Percentiles rank a stretch among this genome's conserved stretches.
Evolutionary conservation across 2,113 vertebrate species (phyloP).

Genomic region (Semnopithecus entellus): DNA sequence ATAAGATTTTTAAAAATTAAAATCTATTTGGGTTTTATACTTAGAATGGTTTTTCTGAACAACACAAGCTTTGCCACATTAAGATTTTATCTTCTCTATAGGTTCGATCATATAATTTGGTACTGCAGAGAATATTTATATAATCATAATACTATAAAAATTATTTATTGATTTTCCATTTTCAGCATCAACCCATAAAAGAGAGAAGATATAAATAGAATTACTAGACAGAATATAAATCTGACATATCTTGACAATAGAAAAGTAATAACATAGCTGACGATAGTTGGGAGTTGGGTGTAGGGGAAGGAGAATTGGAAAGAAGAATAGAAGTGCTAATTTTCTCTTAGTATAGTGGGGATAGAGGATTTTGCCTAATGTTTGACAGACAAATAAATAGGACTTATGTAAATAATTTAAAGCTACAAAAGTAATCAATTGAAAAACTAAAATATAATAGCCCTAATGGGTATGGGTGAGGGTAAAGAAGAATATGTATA

Average conservation of each 20-base stretch:
- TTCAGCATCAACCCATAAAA: neutral
- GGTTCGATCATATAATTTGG: neutral
- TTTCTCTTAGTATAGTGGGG: neutral
- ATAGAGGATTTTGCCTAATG: neutral
- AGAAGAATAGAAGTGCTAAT: neutral
- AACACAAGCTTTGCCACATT: neutral
- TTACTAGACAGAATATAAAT: neutral
- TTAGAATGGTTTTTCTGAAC: neutral
- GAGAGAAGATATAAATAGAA: neutral
- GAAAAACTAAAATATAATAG: neutral
- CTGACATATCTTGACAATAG: neutral
- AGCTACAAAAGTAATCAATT: constrained; percentile 6
- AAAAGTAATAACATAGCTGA: neutral
- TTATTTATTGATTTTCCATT: neutral
- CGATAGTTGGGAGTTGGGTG: neutral
- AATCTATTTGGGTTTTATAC: neutral
- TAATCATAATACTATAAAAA: neutral
- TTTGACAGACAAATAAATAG: neutral
- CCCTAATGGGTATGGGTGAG: neutral
- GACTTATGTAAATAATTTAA: neutral
- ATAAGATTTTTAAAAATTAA: neutral
- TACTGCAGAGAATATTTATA: neutral
- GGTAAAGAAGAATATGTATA: neutral
- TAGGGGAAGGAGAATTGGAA: neutral
- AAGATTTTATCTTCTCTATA: neutral